Percentiles rank a stretch among this genome's conserved stretches.
Evolutionary conservation across 2,888 invertebrate species (phyloP).

Genomic region (Ethmia dodecea): DNA sequence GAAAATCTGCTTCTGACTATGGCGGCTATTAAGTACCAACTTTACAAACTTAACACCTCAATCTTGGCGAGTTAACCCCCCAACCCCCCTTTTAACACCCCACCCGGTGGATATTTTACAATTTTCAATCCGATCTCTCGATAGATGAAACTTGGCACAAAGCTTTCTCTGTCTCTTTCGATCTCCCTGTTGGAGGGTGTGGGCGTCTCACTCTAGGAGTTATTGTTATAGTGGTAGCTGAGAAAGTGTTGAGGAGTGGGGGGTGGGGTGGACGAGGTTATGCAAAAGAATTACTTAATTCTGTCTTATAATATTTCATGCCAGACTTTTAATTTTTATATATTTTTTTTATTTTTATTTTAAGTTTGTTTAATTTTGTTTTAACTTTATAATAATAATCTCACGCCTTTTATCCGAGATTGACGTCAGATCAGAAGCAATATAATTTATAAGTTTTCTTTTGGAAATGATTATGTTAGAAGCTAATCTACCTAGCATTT

Average conservation of each 20-base stretch:
- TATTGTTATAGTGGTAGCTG: conserved; percentile 64
- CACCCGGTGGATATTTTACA: conserved; percentile 20
- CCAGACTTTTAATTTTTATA: too few relatives aligned
- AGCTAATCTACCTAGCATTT: too few relatives aligned
- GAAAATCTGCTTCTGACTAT: neutral
- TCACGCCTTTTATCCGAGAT: too few relatives aligned
- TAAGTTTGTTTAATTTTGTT: too few relatives aligned
- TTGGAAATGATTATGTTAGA: too few relatives aligned
- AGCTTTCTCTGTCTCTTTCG: conserved; percentile 24
- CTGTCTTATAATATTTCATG: too few relatives aligned
- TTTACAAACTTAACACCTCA: conserved; percentile 14
- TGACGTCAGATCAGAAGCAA: too few relatives aligned
- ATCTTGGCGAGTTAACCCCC: conserved; percentile 1
- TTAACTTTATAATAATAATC: too few relatives aligned
- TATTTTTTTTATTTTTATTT: too few relatives aligned
- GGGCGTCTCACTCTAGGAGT: conserved; percentile 38
- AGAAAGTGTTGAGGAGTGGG: conserved; percentile 68
- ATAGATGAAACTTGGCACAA: conserved; percentile 38
- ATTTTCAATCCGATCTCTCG: conserved; percentile 41
- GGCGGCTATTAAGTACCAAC: conserved; percentile 1
- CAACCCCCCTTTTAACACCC: conserved; percentile 1
- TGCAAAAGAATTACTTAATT: too few relatives aligned
- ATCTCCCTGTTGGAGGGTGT: conserved; percentile 7
- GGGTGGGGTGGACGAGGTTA: too few relatives aligned
- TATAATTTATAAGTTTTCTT: too few relatives aligned